Evolutionary conservation across 2,797 vertebrate species (phyloP), one percentile per base, ranked within the genome.

Genomic region (Kryptolebias ocellatus): DNA sequence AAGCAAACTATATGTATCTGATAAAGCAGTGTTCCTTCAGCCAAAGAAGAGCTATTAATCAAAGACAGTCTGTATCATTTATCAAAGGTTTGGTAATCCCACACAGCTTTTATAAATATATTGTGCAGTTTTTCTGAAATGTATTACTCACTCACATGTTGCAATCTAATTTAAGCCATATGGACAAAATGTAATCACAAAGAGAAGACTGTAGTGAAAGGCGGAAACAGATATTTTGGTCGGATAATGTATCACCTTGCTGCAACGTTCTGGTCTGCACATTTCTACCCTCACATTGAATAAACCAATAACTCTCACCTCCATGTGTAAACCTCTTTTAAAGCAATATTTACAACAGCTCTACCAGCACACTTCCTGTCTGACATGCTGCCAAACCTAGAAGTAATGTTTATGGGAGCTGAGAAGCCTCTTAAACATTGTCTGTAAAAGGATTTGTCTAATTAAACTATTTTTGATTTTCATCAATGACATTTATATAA

Each of bases 301-400:
- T 83, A 80, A 89, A 85, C 78, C 70, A 83, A 69, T 81, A 81
- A 78, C 59, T 85, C 83, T 86, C 85, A 90, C 90, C 82, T 89
- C 81, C 31, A 68, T 28, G 69, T 84, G 71, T 86, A 89, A 89
- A 90, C 79, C 62, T 46, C 68, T 82, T 86, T 77, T 84, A 80
- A 89, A 49, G 74, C 60, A 88, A 83, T 89, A 88, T 90, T 90
- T 87, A 89, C 78, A 88, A 68, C 63, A 74, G 72, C 60, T 29
- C 11, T 70, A 57, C 70, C 31, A 74, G 61, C 69, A 44, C 69
- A 52, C 45, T 74, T 73, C 60, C 72, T 80, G 74, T 80, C 74
- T 78, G 63, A 76, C 57, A 83, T 61, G 54, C 76, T 67, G 63
- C 70, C 73, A 67, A 42, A 73, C 62, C 80, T 65, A 55, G 71